Evolutionary conservation across 2,113 vertebrate genomes (phyloP).

Genomic region (Condylura cristata): DNA sequence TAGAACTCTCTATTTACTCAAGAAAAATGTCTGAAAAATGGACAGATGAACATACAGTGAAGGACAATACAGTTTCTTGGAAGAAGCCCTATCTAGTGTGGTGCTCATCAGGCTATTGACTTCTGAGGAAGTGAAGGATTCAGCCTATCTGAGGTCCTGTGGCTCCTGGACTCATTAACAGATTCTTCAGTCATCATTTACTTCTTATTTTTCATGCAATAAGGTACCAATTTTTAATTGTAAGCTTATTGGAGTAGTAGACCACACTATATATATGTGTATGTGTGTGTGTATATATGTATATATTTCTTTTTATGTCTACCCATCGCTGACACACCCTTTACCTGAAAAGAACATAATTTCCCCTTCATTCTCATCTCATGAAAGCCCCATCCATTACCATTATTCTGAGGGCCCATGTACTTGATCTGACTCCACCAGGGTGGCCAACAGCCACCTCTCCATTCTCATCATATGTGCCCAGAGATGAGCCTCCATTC

Average conservation of each 20-base stretch:
- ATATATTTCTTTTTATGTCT: background rate
- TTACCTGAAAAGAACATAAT: background rate
- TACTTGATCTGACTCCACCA: background rate
- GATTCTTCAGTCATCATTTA: background rate
- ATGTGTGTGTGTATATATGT: no score
- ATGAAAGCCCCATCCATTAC: background rate
- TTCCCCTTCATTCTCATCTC: background rate
- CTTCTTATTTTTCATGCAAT: background rate
- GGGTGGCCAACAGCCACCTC: background rate
- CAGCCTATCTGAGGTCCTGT: background rate
- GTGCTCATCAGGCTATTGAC: background rate
- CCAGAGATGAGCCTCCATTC: background rate
- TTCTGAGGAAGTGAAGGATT: background rate
- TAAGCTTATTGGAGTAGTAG: background rate
- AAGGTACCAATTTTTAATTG: background rate
- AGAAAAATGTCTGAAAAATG: background rate
- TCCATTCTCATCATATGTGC: background rate
- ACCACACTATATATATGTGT: background rate
- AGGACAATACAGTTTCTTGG: slow-evolving; percentile 17
- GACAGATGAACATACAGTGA: background rate
- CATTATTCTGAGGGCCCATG: background rate
- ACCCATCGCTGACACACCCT: background rate
- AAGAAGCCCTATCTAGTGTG: background rate
- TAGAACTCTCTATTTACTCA: slow-evolving; percentile 50
- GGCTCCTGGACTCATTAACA: background rate